Base-by-base conservation (phyloP, 2,113 vertebrate genomes). In the Capricornis sumatraensis region DNA sequence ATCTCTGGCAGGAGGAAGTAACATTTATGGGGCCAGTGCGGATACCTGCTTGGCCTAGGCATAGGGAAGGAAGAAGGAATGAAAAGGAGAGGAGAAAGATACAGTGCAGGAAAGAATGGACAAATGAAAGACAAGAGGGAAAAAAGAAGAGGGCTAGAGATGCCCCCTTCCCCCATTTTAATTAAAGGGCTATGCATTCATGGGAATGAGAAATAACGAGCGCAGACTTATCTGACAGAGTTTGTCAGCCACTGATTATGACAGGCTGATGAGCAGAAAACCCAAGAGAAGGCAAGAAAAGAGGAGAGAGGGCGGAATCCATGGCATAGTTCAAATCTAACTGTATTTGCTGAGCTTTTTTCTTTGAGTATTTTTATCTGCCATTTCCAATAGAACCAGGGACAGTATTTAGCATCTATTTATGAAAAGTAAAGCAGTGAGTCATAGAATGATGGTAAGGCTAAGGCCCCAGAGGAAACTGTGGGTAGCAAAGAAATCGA, bases 381-480 rank as follows among this genome's bases (percentile, higher is more conserved):
- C 78, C 89, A 45, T 86, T 97, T 96, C 76, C 91, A 97, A 36
- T 57, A 91, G 91, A 91, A 43, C 85, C 88, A 86, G 60, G 86
- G 93, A 94, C 60, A 88, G 53, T 92, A 57, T 93, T 97, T 97
- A 91, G 55, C 93, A 83, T 91, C 91, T 78, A 76, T 94, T 98
- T 97, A 86, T 12, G 2, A 97, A 96, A 94, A 97, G 64, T 82
- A 91, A 58, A 86, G 86, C 52, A 82, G 55, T 88, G 71, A 97
- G 53, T 98, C 62, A 97, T 40, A 74, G 50, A 94, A 52, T 96
- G 81, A 6, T 43, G 98, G 83, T 40, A 52, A 95, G 78, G 97
- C 78, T 76, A 45, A 98, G 89, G 97, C 57, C 83, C 33, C 91
- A 88, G 92, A 97, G 57, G 33, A 81, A 96, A 93, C 89, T 92